These are phyloP conservation scores for Pocillopora verrucosa DNA, from an alignment of 64 coral and sea anemone species.

Conservation along the genomic window DNA sequence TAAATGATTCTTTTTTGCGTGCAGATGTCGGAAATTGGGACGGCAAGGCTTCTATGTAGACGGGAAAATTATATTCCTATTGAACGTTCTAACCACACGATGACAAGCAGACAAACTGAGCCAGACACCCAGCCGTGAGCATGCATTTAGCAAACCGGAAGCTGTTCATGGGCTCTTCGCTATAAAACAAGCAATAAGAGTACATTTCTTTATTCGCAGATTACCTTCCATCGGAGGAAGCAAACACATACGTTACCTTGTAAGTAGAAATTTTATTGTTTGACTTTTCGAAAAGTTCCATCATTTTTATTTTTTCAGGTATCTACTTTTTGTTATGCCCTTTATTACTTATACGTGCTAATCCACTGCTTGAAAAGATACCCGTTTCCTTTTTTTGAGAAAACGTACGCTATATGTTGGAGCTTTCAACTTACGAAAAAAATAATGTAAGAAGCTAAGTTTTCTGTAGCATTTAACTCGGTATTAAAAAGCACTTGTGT, in stretches of 20 bases:
- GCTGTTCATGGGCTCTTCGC: neutral
- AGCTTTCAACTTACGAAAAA: too few species aligned
- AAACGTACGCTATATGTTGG: too few species aligned
- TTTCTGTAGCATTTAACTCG: too few species aligned
- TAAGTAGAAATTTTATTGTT: slow-evolving; percentile 7
- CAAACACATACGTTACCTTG: neutral
- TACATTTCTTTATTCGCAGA: neutral
- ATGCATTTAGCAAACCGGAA: slow-evolving; percentile 29
- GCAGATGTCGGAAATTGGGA: slow-evolving; percentile 1
- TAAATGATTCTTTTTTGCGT: neutral
- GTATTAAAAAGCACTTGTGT: too few species aligned
- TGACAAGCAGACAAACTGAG: neutral
- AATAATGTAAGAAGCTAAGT: too few species aligned
- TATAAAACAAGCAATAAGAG: slow-evolving; percentile 36
- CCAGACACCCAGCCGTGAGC: slow-evolving; percentile 8
- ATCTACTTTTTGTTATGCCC: too few species aligned
- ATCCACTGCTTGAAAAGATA: too few species aligned
- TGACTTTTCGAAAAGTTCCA: neutral
- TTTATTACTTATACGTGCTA: too few species aligned
- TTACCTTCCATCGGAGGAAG: neutral
- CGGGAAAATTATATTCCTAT: slow-evolving; percentile 1
- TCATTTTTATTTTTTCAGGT: too few species aligned
- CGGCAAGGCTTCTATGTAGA: neutral
- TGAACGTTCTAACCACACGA: neutral
- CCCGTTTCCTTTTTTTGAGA: too few species aligned